Conservation (phyloP, 2,888 invertebrate genomes). For the Electrophaes corylata region DNA sequence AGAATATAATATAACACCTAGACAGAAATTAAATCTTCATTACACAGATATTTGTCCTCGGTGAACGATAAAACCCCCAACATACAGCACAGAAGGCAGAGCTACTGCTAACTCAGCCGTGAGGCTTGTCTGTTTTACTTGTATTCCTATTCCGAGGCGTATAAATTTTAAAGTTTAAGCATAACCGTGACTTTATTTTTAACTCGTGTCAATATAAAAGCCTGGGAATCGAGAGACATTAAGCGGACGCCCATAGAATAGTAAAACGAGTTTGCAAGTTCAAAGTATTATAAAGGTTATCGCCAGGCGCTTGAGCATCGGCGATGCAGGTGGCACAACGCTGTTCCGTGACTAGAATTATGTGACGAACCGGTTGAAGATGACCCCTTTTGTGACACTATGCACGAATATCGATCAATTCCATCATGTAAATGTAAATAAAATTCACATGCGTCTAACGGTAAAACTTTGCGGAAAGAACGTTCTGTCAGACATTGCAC, state of each 20-base stretch:
- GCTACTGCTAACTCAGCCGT: too few species aligned
- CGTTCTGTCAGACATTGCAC: conserved; percentile 5
- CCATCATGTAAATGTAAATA: conserved; percentile 53
- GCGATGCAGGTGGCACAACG: conserved; percentile 74
- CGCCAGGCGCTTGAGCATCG: conserved; percentile 63
- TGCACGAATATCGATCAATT: conserved; percentile 55
- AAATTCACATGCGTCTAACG: conserved; percentile 56
- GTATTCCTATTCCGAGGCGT: background rate
- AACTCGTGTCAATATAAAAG: conserved; percentile 38
- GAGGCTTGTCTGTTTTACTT: too few species aligned
- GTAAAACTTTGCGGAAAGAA: conserved; percentile 30
- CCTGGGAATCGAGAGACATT: conserved; percentile 40
- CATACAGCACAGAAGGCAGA: too few species aligned
- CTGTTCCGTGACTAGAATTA: conserved; percentile 73
- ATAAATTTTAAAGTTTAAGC: conserved; percentile 25
- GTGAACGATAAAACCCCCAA: too few species aligned
- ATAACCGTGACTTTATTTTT: conserved; percentile 37
- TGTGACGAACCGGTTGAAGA: conserved; percentile 68
- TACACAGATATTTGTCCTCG: too few species aligned
- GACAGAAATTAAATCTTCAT: too few species aligned
- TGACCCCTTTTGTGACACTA: conserved; percentile 60
- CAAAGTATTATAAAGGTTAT: conserved; percentile 58
- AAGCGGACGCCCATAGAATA: conserved; percentile 36
- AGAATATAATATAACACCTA: too few species aligned
- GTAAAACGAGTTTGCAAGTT: conserved; percentile 53